Evolutionary conservation across 1,140 invertebrate genomes (phyloP).

Genomic region (Drosophila arawakana): DNA sequence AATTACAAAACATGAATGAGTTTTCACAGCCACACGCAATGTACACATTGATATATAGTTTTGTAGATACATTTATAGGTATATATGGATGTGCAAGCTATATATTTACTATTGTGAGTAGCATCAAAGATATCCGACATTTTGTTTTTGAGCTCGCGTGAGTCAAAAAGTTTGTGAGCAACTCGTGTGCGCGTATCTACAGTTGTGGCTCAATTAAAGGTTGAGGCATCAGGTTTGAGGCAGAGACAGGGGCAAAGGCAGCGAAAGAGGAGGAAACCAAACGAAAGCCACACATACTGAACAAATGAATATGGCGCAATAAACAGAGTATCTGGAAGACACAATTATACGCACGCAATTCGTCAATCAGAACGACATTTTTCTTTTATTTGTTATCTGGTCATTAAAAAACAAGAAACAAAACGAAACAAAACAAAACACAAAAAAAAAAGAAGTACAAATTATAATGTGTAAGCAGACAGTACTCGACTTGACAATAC

Average conservation of each 20-base stretch:
- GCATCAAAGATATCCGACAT: conserved; percentile 76
- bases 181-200: conserved; percentile 62
- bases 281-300: conserved; percentile 41
- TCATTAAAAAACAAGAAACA: conserved; percentile 59
- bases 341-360: conserved; percentile 84
- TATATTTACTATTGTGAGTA: conserved; percentile 39
- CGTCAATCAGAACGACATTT: conserved; percentile 84
- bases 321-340: conserved; percentile 80
- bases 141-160: conserved; percentile 70
- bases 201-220: conserved; percentile 81
- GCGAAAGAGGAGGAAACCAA: conserved; percentile 19
- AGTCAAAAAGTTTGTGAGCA: conserved; percentile 62
- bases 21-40: conserved; percentile 60
- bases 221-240: conserved; percentile 30
- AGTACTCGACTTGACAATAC: conserved; percentile 3
- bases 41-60: conserved; percentile 26
- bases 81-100: background rate
- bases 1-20: conserved; percentile 63
- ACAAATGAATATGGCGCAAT: conserved; percentile 66
- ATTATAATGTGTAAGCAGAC: conserved; percentile 23
- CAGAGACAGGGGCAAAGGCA: background rate
- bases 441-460: conserved; percentile 49
- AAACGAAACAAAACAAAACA: conserved; percentile 21
- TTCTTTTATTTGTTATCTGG: conserved; percentile 80
- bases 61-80: background rate